These are phyloP conservation scores for Crax fasciolata DNA, from an alignment of 2,797 vertebrate genomes.

Conservation along the genomic window DNA sequence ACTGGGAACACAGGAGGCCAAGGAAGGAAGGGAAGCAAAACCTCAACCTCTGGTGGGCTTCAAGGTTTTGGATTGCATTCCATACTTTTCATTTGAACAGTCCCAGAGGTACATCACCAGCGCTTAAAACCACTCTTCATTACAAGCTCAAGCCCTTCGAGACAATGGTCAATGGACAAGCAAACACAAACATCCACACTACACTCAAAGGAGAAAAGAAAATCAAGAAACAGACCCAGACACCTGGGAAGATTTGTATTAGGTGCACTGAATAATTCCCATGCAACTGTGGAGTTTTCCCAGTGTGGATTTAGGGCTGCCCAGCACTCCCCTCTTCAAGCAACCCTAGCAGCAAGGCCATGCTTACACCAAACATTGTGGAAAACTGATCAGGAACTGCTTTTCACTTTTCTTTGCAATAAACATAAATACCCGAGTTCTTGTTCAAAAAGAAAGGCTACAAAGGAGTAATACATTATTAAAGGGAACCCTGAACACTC, in stretches of 20 bases:
- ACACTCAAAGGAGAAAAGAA: neutral
- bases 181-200: neutral
- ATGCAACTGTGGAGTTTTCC: neutral
- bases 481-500: neutral
- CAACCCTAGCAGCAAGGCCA: neutral
- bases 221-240: neutral
- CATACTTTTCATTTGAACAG: neutral
- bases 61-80: neutral
- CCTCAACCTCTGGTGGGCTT: neutral
- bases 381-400: neutral
- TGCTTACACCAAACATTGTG: neutral
- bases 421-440: neutral
- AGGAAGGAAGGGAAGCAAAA: neutral
- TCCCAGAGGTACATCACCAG: neutral
- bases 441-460: conserved; percentile 6
- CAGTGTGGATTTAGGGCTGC: neutral
- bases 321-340: neutral
- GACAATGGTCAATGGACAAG: neutral
- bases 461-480: neutral
- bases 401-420: neutral
- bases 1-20: neutral
- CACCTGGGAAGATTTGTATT: neutral
- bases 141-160: neutral
- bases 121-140: neutral
- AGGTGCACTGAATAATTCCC: neutral